Percentiles rank a stretch among this genome's conserved stretches.
Evolutionary conservation across 2,113 vertebrate species (phyloP).

Genomic region (Dipodomys ordii): DNA sequence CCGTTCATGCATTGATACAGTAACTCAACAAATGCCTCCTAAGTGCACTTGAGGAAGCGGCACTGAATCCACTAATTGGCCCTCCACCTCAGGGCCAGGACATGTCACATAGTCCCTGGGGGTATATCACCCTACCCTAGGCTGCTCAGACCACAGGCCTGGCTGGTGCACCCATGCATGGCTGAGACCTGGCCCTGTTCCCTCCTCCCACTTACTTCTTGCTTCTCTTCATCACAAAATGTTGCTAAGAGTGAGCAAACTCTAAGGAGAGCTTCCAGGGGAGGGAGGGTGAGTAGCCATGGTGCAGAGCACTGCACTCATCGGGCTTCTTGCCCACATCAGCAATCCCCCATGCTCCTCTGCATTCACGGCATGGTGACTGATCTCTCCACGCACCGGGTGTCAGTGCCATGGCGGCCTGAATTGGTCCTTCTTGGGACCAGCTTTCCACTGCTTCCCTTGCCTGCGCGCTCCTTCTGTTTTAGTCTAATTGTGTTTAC

Average conservation of each 20-base stretch:
- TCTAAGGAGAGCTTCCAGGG: neutral
- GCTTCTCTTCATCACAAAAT: neutral
- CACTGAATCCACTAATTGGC: too few species aligned
- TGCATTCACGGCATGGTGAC: neutral
- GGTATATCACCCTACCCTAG: fast-evolving
- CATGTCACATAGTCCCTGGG: too few species aligned
- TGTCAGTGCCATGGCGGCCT: slow-evolving; percentile 72
- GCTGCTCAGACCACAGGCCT: neutral
- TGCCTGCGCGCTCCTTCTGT: slow-evolving; percentile 83
- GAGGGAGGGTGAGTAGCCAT: too few species aligned
- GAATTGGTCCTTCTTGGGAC: slow-evolving; percentile 67
- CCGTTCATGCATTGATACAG: too few species aligned
- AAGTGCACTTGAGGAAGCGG: too few species aligned
- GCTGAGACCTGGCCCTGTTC: neutral
- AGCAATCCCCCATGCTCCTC: neutral
- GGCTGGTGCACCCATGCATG: neutral
- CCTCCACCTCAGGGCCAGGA: too few species aligned
- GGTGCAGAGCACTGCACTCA: neutral
- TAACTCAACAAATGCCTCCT: too few species aligned
- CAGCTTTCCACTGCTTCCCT: slow-evolving; percentile 75
- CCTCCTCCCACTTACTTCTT: neutral
- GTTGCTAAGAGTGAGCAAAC: neutral
- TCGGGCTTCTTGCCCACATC: neutral
- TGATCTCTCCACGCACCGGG: slow-evolving; percentile 33
- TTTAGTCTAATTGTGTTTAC: slow-evolving; percentile 95